These are phyloP conservation scores for Bradypodion pumilum DNA, from an alignment of 2,797 vertebrate genomes.

Conservation along the genomic window DNA sequence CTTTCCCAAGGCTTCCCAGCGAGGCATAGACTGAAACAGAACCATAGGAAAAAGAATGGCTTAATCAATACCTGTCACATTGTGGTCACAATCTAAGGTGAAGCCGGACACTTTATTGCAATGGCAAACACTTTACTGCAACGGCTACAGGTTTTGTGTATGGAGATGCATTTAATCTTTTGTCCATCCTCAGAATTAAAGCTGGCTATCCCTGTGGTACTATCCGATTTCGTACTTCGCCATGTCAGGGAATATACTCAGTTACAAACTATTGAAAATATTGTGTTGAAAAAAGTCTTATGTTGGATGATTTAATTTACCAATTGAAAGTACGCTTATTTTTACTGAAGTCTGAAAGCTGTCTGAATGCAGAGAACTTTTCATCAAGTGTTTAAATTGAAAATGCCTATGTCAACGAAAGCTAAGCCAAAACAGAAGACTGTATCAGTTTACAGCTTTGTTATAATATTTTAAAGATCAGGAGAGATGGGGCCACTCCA, in stretches of 20 bases:
- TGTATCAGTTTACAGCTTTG: not conserved
- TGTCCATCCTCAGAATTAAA: no score
- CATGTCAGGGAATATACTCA: not conserved
- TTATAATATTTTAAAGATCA: not conserved
- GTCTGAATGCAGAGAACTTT: not conserved
- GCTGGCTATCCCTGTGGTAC: no score
- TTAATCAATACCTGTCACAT: not conserved
- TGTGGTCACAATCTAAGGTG: no score
- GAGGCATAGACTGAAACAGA: constrained; percentile 76
- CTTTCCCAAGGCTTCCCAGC: constrained; percentile 81
- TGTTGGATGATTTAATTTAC: not conserved
- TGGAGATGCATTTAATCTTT: no score
- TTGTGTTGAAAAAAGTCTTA: not conserved
- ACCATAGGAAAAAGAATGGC: not conserved
- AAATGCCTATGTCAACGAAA: not conserved
- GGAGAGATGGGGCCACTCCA: not conserved
- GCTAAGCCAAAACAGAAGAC: not conserved
- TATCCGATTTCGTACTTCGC: not conserved
- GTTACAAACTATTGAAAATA: not conserved
- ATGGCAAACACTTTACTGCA: no score
- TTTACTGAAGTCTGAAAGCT: no score
- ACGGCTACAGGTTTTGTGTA: no score
- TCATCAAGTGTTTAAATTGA: not conserved
- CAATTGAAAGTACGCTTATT: not conserved
- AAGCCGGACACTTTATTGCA: no score